phyloP scores from a whole-genome alignment of 2,888 invertebrate genomes.

The Morinoia aosen region DNA sequence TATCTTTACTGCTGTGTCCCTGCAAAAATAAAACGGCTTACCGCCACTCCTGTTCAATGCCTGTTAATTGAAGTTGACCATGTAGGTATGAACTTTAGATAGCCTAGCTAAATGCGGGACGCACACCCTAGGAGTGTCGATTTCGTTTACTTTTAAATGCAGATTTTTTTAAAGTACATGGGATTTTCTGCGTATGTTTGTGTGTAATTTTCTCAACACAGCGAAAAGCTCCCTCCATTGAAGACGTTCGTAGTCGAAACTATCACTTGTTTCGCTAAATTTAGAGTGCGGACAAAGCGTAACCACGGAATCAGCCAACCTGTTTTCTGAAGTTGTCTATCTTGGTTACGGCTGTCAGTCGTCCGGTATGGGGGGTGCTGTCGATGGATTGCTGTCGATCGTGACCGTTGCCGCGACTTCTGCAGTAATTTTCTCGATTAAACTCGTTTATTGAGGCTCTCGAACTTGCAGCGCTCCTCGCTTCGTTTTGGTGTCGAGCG shows the following conservation, averaged over 20 bases:
- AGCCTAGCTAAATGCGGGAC: neutral
- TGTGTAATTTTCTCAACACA: neutral
- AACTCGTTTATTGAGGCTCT: conserved; percentile 26
- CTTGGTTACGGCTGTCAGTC: conserved; percentile 24
- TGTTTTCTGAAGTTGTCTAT: neutral
- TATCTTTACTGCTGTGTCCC: neutral
- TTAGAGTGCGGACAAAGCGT: neutral
- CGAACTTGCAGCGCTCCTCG: conserved; percentile 9
- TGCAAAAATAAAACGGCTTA: neutral
- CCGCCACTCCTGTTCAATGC: neutral
- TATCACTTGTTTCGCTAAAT: neutral
- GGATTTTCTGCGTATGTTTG: neutral
- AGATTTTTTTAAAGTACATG: neutral
- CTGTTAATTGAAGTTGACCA: neutral
- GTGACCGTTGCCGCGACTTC: conserved; percentile 37
- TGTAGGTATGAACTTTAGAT: neutral
- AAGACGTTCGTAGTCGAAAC: neutral
- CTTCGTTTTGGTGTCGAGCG: neutral
- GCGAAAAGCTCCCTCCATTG: neutral
- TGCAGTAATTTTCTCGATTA: conserved; percentile 45
- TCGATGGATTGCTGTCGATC: conserved; percentile 35
- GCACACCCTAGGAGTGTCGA: neutral
- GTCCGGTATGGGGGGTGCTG: conserved; percentile 14
- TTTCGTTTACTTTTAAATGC: neutral
- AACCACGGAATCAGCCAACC: neutral